A percentile compares a stretch with the other conserved stretches of the same genome.
These are phyloP conservation scores for Dolomedes plantarius DNA, from an alignment of 2,888 invertebrate species.

Conservation along the genomic window DNA sequence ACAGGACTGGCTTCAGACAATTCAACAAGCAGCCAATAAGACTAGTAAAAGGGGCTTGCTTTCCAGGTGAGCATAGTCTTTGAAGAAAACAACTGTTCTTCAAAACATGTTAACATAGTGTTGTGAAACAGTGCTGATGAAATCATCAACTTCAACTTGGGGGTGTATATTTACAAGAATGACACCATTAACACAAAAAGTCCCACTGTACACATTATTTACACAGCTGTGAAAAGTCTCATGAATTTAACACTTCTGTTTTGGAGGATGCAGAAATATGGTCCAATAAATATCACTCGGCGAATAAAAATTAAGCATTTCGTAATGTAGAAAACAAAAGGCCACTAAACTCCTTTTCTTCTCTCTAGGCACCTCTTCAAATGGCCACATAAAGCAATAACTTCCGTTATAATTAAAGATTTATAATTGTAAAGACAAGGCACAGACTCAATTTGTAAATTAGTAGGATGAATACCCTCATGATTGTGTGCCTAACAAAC, in stretches of 20 bases:
- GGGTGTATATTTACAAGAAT: conserved; percentile 69
- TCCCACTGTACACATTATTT: conserved; percentile 63
- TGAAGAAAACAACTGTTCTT: conserved; percentile 69
- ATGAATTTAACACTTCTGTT: conserved; percentile 23
- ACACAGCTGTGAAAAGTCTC: conserved; percentile 65
- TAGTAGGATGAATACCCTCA: background rate
- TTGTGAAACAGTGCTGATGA: conserved; percentile 57
- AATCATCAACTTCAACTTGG: conserved; percentile 43
- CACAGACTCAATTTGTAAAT: conserved; percentile 25
- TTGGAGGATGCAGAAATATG: background rate
- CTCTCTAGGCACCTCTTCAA: conserved; percentile 31
- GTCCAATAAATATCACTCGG: conserved; percentile 6
- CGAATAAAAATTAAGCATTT: background rate
- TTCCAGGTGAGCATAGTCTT: conserved; percentile 56
- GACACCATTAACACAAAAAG: conserved; percentile 63
- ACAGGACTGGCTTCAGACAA: background rate
- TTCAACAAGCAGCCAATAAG: conserved; percentile 26
- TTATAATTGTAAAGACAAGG: conserved; percentile 21
- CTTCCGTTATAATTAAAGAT: background rate
- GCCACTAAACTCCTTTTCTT: background rate
- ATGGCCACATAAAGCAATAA: background rate
- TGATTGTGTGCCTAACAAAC: conserved; percentile 12
- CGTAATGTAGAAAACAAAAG: background rate
- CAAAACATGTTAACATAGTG: conserved; percentile 53
- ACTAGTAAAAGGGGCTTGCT: conserved; percentile 57